Evolutionary conservation across 1,140 invertebrate genomes (phyloP).

Genomic region (Chionoecetes opilio): DNA sequence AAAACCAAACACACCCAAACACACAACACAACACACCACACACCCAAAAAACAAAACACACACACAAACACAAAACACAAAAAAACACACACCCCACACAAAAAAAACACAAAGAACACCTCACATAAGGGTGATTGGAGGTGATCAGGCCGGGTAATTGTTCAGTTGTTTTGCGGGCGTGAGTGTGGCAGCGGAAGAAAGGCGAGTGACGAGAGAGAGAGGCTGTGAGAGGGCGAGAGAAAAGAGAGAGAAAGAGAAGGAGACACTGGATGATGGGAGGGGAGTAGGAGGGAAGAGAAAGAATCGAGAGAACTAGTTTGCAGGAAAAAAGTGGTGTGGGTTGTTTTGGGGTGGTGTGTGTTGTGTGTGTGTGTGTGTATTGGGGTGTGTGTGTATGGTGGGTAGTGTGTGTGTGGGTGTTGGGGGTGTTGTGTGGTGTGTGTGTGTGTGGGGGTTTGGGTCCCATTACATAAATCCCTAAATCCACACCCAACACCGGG

Average conservation of each 20-base stretch:
- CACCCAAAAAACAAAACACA: no score
- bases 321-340: no score
- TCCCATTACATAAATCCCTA: neutral
- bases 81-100: neutral
- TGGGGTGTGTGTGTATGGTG: neutral
- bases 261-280: no score
- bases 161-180: neutral
- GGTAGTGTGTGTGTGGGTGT: no score
- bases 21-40: no score
- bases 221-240: neutral
- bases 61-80: no score
- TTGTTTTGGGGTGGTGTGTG: neutral
- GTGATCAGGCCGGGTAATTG: neutral
- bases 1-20: neutral
- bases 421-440: neutral
- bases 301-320: no score
- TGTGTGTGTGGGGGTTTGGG: neutral
- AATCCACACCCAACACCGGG: neutral
- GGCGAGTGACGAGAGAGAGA: neutral
- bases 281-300: neutral
- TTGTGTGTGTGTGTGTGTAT: neutral
- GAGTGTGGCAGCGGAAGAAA: neutral
- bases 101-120: neutral
- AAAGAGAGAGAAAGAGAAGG: neutral
- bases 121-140: neutral